A percentile compares a stretch with the other conserved stretches of the same genome.
These are phyloP conservation scores for Polydrusus cervinus DNA, from an alignment of 2,888 invertebrate species.

Conservation along the genomic window DNA sequence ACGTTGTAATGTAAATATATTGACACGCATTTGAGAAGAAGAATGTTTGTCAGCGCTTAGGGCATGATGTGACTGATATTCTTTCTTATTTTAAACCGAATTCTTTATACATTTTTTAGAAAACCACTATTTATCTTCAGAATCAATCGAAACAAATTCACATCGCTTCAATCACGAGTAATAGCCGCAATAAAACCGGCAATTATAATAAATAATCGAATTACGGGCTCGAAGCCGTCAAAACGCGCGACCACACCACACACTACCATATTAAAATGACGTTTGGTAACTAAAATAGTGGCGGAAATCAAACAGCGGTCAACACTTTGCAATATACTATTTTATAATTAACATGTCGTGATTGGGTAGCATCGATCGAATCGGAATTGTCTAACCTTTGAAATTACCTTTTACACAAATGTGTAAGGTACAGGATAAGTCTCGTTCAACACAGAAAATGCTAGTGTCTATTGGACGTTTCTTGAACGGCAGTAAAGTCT, in stretches of 20 bases:
- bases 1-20: too few species aligned
- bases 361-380: slow-evolving; percentile 69
- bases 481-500: too few species aligned
- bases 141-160: slow-evolving; percentile 58
- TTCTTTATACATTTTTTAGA: neutral
- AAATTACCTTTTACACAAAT: neutral
- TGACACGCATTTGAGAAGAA: too few species aligned
- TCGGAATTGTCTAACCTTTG: neutral
- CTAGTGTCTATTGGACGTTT: too few species aligned
- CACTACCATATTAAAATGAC: slow-evolving; percentile 66
- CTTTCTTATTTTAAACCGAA: too few species aligned
- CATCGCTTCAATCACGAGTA: slow-evolving; percentile 62
- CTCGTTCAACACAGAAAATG: too few species aligned
- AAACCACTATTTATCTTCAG: neutral
- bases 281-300: slow-evolving; percentile 67
- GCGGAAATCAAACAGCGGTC: slow-evolving; percentile 69
- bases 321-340: slow-evolving; percentile 68
- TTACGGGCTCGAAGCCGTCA: slow-evolving; percentile 65
- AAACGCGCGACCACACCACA: slow-evolving; percentile 64
- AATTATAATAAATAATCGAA: slow-evolving; percentile 67
- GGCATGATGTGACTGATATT: too few species aligned
- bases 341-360: slow-evolving; percentile 69
- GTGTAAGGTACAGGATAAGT: neutral
- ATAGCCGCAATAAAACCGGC: slow-evolving; percentile 64
- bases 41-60: too few species aligned